Conservation (phyloP, 2,113 vertebrate species). For the Sterna hirundo region DNA sequence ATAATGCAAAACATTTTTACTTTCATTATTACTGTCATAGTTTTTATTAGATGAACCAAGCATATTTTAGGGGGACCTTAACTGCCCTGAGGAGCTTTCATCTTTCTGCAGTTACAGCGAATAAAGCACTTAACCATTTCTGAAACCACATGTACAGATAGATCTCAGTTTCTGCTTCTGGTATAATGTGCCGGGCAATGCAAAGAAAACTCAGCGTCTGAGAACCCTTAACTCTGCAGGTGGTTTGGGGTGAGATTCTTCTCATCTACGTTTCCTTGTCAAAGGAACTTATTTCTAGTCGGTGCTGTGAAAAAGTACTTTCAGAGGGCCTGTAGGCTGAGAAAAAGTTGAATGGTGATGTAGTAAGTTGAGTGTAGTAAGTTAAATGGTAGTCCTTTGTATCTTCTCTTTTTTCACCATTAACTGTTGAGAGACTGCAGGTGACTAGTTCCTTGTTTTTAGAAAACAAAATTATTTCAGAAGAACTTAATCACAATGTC, state of each 20-base stretch:
- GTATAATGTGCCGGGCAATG: background rate
- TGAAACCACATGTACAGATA: background rate
- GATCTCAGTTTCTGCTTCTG: background rate
- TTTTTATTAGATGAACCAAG: background rate
- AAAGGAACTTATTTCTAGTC: background rate
- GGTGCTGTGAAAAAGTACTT: background rate
- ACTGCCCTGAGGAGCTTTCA: background rate
- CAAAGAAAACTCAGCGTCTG: background rate
- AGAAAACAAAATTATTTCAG: background rate
- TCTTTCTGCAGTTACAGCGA: background rate
- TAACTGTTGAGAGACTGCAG: background rate
- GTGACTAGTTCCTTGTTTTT: background rate
- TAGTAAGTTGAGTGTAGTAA: background rate
- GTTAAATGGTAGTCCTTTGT: background rate
- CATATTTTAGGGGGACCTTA: background rate
- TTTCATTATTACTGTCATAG: background rate
- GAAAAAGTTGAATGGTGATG: background rate
- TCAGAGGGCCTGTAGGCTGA: background rate
- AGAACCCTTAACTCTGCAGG: background rate
- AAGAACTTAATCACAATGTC: background rate
- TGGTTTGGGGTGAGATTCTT: background rate
- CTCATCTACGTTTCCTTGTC: background rate
- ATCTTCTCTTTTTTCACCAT: background rate
- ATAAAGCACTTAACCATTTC: background rate
- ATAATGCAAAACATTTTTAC: background rate